Evolutionary conservation across 2,888 invertebrate genomes (phyloP).

Genomic region (Pardosa pseudoannulata): DNA sequence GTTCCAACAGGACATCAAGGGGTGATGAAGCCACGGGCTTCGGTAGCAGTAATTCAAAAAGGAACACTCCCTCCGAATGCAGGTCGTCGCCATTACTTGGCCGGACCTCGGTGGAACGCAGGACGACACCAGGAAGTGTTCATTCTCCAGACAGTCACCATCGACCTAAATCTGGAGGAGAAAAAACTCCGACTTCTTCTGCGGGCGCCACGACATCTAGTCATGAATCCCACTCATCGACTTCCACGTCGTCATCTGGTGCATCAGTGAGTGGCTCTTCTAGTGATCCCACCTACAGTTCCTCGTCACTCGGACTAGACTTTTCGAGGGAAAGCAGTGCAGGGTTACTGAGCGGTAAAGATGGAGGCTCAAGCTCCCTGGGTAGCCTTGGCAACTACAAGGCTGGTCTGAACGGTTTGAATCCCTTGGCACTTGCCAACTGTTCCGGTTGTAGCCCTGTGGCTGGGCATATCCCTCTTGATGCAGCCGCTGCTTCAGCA

Average conservation of each 20-base stretch:
- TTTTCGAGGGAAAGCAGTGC: conserved; percentile 71
- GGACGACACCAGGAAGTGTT: conserved; percentile 54
- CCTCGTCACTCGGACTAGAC: conserved; percentile 65
- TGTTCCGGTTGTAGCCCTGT: conserved; percentile 74
- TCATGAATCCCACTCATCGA: conserved; percentile 55
- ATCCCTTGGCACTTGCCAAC: conserved; percentile 72
- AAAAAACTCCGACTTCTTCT: conserved; percentile 67
- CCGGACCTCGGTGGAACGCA: conserved; percentile 54
- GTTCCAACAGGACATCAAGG: conserved; percentile 74
- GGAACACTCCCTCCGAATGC: conserved; percentile 66
- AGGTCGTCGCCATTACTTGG: conserved; percentile 58
- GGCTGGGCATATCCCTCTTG: conserved; percentile 79
- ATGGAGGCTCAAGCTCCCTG: conserved; percentile 30
- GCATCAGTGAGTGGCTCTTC: conserved; percentile 47
- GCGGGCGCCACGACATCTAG: conserved; percentile 38
- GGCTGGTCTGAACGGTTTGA: conserved; percentile 77
- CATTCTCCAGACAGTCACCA: conserved; percentile 62
- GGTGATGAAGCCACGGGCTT: conserved; percentile 71
- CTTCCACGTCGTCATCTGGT: conserved; percentile 28
- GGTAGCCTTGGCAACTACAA: conserved; percentile 76
- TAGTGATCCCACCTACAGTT: conserved; percentile 70
- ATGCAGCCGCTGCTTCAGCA: conserved; percentile 73
- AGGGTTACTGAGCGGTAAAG: conserved; percentile 73
- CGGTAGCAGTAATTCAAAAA: conserved; percentile 50
- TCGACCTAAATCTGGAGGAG: conserved; percentile 54